phyloP scores from a whole-genome alignment of 2,113 vertebrate genomes.

The Microtus oregoni region DNA sequence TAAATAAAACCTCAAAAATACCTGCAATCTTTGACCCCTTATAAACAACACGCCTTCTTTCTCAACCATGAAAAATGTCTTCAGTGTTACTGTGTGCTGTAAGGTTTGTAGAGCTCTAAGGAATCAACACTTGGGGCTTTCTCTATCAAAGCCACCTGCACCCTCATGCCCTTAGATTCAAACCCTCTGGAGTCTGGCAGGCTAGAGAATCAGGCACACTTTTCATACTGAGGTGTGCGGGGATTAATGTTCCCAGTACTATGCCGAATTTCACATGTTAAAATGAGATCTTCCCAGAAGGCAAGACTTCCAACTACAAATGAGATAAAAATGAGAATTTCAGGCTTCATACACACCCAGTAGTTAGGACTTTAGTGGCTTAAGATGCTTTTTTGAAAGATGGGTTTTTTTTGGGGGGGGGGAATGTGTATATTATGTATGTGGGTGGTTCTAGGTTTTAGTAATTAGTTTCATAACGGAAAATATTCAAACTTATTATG shows the following conservation, averaged over 20 bases:
- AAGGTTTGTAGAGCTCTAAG: neutral
- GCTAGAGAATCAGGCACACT: neutral
- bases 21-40: neutral
- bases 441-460: neutral
- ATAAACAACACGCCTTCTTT: neutral
- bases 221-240: neutral
- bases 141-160: neutral
- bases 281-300: constrained; percentile 28
- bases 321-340: constrained; percentile 25
- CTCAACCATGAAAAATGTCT: neutral
- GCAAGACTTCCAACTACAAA: constrained; percentile 22
- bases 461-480: constrained; percentile 34
- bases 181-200: neutral
- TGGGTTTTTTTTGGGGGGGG: constrained; percentile 9
- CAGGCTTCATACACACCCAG: neutral
- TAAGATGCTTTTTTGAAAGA: constrained; percentile 50
- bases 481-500: constrained; percentile 35
- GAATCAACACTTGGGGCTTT: neutral
- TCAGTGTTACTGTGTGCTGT: neutral
- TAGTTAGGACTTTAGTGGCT: neutral
- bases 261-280: constrained; percentile 32
- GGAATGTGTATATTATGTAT: neutral
- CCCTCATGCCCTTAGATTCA: neutral
- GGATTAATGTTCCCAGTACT: neutral
- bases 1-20: neutral